These are phyloP conservation scores for Drosophila subobscura DNA, from an alignment of 1,140 invertebrate genomes.

Conservation along the genomic window DNA sequence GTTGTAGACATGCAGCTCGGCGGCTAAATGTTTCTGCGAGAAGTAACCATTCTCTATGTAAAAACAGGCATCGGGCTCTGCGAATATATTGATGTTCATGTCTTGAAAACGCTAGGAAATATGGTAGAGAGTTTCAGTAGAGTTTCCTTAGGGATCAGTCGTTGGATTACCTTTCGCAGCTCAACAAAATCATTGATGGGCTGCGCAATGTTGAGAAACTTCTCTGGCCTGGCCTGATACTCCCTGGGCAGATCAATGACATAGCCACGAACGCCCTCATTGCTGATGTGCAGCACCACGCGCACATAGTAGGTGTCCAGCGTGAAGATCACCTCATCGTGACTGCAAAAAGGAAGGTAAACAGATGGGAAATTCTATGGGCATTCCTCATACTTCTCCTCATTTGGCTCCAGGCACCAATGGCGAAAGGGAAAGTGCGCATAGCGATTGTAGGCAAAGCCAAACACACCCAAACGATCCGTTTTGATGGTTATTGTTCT, in stretches of 20 bases:
- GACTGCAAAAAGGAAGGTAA: constrained; percentile 4
- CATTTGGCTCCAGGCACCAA: constrained; percentile 56
- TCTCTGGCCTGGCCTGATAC: constrained; percentile 45
- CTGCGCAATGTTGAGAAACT: constrained; percentile 57
- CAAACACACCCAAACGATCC: constrained; percentile 69
- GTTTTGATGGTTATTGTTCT: constrained; percentile 57
- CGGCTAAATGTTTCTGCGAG: constrained; percentile 65
- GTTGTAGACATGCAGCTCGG: constrained; percentile 68
- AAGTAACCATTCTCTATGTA: constrained; percentile 80
- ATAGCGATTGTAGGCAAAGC: constrained; percentile 66
- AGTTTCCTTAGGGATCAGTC: not conserved
- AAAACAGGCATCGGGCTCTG: constrained; percentile 64
- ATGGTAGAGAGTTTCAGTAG: not conserved
- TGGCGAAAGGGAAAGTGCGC: constrained; percentile 69
- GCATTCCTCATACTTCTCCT: constrained; percentile 46
- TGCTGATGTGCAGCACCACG: constrained; percentile 48
- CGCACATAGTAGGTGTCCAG: constrained; percentile 68
- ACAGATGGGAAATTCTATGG: not conserved
- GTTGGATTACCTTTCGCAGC: constrained; percentile 53
- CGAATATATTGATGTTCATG: constrained; percentile 72
- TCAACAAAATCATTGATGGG: constrained; percentile 62
- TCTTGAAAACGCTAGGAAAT: constrained; percentile 55
- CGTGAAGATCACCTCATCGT: constrained; percentile 66
- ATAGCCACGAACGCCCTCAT: constrained; percentile 61
- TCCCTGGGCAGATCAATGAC: constrained; percentile 50